phyloP scores from a whole-genome alignment of 2,797 vertebrate species.

The Enteromius trimaculatus region DNA sequence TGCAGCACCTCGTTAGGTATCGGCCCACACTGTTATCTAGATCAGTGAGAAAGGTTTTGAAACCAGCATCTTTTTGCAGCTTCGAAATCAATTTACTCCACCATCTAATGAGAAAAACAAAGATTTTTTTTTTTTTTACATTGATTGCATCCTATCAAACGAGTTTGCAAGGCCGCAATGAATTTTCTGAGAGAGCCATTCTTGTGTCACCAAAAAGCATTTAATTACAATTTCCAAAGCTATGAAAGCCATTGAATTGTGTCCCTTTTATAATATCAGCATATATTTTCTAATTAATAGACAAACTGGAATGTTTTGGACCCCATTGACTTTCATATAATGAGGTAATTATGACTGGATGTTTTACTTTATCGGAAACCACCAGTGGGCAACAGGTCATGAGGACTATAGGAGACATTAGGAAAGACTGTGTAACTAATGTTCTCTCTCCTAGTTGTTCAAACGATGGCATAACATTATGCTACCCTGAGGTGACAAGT shows the following conservation, averaged over 20 bases:
- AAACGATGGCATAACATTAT: slow-evolving; percentile 33
- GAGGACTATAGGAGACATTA: slow-evolving; percentile 31
- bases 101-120: slow-evolving; percentile 61
- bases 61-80: slow-evolving; percentile 44
- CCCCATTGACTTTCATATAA: not conserved
- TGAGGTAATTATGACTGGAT: not conserved
- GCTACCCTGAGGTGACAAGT: slow-evolving; percentile 45
- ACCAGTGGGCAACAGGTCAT: not conserved
- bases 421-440: slow-evolving; percentile 37
- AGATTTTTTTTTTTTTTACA: slow-evolving; percentile 51
- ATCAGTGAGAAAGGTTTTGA: slow-evolving; percentile 57
- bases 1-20: slow-evolving; percentile 57
- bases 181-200: slow-evolving; percentile 11
- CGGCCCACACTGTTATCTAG: slow-evolving; percentile 56
- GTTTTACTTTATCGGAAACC: slow-evolving; percentile 25
- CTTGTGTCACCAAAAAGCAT: not conserved
- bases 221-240: slow-evolving; percentile 23
- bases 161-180: slow-evolving; percentile 1
- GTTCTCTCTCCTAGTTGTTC: slow-evolving; percentile 30
- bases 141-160: slow-evolving; percentile 48
- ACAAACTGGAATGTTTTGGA: slow-evolving; percentile 7
- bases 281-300: not conserved
- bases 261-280: not conserved
- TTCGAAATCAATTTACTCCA: slow-evolving; percentile 56
- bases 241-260: not conserved